Evolutionary conservation across 2,888 invertebrate species (phyloP).

Genomic region (Hofmannophila pseudospretella): DNA sequence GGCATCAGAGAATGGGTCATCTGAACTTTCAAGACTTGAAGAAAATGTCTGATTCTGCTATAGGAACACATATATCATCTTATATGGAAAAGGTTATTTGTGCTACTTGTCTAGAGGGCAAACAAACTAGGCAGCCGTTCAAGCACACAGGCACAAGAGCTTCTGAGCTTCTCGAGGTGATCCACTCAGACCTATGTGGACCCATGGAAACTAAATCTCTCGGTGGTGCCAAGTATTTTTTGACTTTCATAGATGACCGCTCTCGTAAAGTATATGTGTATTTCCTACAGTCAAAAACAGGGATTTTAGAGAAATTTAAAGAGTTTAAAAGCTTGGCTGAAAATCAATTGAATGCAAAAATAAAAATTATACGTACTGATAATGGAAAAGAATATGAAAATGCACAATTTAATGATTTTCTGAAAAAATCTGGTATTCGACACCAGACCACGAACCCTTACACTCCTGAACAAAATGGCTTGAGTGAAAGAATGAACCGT

Average conservation of each 20-base stretch:
- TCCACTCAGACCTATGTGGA: conserved; percentile 7
- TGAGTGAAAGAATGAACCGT: conserved; percentile 10
- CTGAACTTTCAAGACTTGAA: conserved; percentile 1
- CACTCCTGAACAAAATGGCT: conserved; percentile 14
- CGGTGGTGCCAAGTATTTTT: conserved; percentile 6
- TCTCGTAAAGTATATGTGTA: conserved; percentile 11
- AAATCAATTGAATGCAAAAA: conserved; percentile 7
- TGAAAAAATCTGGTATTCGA: conserved; percentile 3
- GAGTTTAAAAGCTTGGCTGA: conserved; percentile 12
- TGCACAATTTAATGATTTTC: not conserved
- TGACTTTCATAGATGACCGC: conserved; percentile 32
- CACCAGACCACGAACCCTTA: conserved; percentile 8
- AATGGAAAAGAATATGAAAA: conserved; percentile 1
- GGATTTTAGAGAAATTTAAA: conserved; percentile 11
- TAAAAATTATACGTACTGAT: conserved; percentile 7
- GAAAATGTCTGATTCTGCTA: not conserved
- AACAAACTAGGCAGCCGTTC: conserved; percentile 14
- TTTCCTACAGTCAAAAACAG: conserved; percentile 9
- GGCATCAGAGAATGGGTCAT: conserved; percentile 7
- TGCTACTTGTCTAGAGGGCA: conserved; percentile 10
- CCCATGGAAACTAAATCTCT: conserved; percentile 11
- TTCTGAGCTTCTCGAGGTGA: not conserved
- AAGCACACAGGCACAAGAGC: conserved; percentile 10
- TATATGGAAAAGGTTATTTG: not conserved
- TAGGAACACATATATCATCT: not conserved